Conservation (phyloP, 2,888 invertebrate species). For the Drosophila crucigera region DNA sequence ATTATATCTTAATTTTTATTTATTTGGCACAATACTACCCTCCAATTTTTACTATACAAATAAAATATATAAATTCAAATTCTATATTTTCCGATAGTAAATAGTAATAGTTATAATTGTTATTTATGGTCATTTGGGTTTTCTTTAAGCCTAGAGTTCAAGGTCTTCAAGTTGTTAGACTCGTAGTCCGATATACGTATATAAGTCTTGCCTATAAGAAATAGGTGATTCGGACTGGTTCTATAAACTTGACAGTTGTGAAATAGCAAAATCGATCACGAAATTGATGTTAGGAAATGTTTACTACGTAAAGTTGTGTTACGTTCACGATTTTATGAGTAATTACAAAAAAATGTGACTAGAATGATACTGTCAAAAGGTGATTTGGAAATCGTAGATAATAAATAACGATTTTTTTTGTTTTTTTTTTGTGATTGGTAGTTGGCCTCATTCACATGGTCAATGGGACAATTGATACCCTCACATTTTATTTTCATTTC, state of each 20-base stretch:
- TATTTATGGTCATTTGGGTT: background rate
- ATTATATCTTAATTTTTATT: background rate
- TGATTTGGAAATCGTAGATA: background rate
- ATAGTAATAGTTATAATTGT: background rate
- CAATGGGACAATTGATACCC: slow-evolving; percentile 19
- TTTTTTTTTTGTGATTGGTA: background rate
- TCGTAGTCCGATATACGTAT: background rate
- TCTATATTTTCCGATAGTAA: background rate
- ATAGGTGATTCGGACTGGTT: background rate
- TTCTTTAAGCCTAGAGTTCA: background rate
- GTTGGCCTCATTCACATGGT: background rate
- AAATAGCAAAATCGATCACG: background rate
- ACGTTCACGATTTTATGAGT: slow-evolving; percentile 9
- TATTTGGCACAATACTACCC: background rate
- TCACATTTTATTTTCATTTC: slow-evolving; percentile 7
- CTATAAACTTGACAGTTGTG: background rate
- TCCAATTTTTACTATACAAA: background rate
- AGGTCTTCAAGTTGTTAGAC: background rate
- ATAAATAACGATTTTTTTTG: background rate
- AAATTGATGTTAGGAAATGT: background rate
- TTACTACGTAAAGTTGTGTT: slow-evolving; percentile 1
- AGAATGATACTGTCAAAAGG: background rate
- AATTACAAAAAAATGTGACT: background rate
- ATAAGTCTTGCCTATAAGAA: no score
- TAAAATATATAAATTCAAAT: background rate